Percentiles rank a stretch among this genome's conserved stretches.
Evolutionary conservation across 2,113 vertebrate genomes (phyloP).

Genomic region (Tragulus kanchil): DNA sequence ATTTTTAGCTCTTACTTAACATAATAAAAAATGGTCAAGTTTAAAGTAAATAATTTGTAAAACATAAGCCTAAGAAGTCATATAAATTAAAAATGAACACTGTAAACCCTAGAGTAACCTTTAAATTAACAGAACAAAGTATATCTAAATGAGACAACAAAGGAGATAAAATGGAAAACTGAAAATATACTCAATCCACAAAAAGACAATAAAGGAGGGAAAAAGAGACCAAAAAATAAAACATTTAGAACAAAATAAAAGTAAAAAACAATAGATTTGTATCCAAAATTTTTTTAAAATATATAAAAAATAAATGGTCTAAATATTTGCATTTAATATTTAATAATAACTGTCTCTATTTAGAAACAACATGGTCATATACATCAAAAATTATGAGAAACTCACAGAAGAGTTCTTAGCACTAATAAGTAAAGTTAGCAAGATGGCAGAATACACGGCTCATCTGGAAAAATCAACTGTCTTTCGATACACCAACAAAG

Average conservation of each 20-base stretch:
- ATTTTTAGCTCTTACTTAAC: constrained; percentile 13
- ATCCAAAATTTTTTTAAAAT: not conserved
- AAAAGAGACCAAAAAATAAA: not conserved
- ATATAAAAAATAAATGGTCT: not conserved
- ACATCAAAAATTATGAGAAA: not conserved
- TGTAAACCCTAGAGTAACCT: not conserved
- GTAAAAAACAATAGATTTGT: not conserved
- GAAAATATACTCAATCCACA: not conserved
- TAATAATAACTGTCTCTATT: not conserved
- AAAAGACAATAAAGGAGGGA: not conserved
- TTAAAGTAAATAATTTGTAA: constrained; percentile 32
- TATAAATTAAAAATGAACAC: constrained; percentile 22
- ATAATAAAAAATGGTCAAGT: not conserved
- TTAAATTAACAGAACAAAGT: not conserved
- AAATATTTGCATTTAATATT: constrained; percentile 1
- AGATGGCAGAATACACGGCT: not conserved
- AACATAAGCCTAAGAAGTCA: not conserved
- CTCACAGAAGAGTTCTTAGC: not conserved
- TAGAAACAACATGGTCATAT: not conserved
- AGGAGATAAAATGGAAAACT: not conserved
- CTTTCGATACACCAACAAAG: not conserved
- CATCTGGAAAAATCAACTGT: not conserved
- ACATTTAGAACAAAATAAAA: not conserved
- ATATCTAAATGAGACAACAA: not conserved
- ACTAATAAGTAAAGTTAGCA: not conserved